Percentiles rank a stretch among this genome's conserved stretches.
These are phyloP conservation scores for Trichogramma dendrolimi DNA, from an alignment of 2,888 invertebrate genomes.

Conservation along the genomic window DNA sequence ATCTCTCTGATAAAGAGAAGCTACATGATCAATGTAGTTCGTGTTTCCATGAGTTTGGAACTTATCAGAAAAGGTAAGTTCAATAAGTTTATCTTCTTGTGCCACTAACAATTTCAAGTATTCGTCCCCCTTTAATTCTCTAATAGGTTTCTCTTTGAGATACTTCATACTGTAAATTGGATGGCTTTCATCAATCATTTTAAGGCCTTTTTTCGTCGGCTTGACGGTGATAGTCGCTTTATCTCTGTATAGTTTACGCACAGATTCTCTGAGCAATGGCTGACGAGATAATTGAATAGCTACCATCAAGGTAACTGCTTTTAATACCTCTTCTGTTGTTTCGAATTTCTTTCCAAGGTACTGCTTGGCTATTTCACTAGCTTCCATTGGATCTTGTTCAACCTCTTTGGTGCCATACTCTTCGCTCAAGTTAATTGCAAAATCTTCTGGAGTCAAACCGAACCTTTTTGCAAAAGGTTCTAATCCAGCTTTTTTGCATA, in stretches of 20 bases:
- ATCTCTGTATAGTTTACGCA: constrained; percentile 83
- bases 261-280: constrained; percentile 79
- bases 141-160: constrained; percentile 85
- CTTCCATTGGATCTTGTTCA: constrained; percentile 84
- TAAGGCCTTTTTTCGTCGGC: constrained; percentile 87
- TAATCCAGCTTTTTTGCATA: constrained; percentile 81
- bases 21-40: constrained; percentile 83
- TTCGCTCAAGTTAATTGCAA: constrained; percentile 92
- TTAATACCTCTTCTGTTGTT: constrained; percentile 72
- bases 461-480: constrained; percentile 84
- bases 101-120: constrained; percentile 79
- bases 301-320: constrained; percentile 90
- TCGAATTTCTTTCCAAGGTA: constrained; percentile 51
- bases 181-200: constrained; percentile 95
- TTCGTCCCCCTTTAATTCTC: constrained; percentile 83
- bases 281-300: constrained; percentile 90
- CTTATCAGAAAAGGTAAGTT: constrained; percentile 51
- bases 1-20: constrained; percentile 81
- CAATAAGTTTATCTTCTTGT: constrained; percentile 75
- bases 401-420: constrained; percentile 94
- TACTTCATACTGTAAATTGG: constrained; percentile 84
- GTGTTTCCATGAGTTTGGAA: constrained; percentile 58
- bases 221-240: constrained; percentile 75
- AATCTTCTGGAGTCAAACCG: constrained; percentile 89
- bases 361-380: constrained; percentile 76